These are phyloP conservation scores for Musca domestica DNA, from an alignment of 1,140 invertebrate genomes.

Conservation along the genomic window DNA sequence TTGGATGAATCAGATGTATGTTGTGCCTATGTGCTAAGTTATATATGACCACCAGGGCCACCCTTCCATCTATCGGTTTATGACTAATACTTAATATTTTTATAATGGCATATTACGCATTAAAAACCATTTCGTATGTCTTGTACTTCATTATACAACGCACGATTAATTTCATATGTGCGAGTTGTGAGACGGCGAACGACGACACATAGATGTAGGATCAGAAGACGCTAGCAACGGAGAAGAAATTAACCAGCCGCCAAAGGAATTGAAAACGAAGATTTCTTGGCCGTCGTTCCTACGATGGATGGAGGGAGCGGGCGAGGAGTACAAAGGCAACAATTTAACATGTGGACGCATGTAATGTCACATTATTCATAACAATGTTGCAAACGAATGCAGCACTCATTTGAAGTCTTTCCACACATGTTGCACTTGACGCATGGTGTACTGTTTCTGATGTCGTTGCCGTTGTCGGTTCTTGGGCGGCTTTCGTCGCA, in stretches of 20 bases:
- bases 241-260: not conserved
- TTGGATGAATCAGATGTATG: too few relatives aligned
- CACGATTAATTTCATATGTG: constrained; percentile 14
- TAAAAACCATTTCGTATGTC: not conserved
- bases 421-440: not conserved
- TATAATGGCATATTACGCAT: too few relatives aligned
- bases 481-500: too few relatives aligned
- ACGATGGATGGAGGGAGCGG: too few relatives aligned
- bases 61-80: too few relatives aligned
- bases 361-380: constrained; percentile 7
- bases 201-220: not conserved
- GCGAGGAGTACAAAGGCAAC: not conserved
- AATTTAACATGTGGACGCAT: constrained; percentile 12
- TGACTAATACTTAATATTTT: too few relatives aligned
- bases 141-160: constrained; percentile 13
- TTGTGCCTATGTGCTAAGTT: too few relatives aligned
- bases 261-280: not conserved
- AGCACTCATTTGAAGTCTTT: not conserved
- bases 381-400: constrained; percentile 3
- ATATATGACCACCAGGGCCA: too few relatives aligned
- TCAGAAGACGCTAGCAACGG: not conserved
- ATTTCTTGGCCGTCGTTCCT: too few relatives aligned
- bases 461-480: not conserved
- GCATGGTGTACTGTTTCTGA: too few relatives aligned
- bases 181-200: too few relatives aligned